Evolutionary conservation across 2,888 invertebrate species (phyloP), one percentile per base, ranked within the genome.

Genomic region (Eledona agricola): DNA sequence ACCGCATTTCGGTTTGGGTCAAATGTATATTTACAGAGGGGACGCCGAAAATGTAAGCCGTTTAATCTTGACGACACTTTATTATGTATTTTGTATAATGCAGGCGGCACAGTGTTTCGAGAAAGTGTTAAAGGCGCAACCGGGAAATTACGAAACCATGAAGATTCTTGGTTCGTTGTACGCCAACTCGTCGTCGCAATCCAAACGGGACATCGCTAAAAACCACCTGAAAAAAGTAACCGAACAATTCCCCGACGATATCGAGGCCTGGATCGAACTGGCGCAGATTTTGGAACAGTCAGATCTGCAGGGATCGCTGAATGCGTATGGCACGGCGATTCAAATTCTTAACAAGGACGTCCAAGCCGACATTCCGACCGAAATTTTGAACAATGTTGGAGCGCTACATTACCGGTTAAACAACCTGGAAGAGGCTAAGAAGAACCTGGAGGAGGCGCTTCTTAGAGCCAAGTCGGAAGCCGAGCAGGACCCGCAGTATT

Each of bases 101-200:
- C 69, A 95, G 95, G 97, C 98, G 0, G 93, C 97, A 0, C 93
- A 93, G 73, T 97, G 97, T 74, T 99, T 99, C 75, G 99, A 99
- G 78, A 97, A 96, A 79, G 98, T 99, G 1, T 79, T 99, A 2
- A 98, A 98, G 80, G 92, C 88, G 0, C 94, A 96, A 73, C 96
- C 98, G 0, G 95, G 94, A 19, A 99, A 99, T 79, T 97, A 97
- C 71, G 99, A 99, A 77, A 97, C 99, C 0, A 96, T 99, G 95
- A 99, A 99, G 79, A 98, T 99, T 64, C 82, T 99, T 4, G 99
- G 98, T 1, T 96, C 97, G 0, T 79, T 99, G 0, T 99, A 99
- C 74, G 96, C 98, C 0, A 90, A 87, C 70, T 93, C 93, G 0
- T 81, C 85, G 7, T 93, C 92, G 1, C 93, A 94, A 72, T 88